Evolutionary conservation across 2,113 vertebrate species (phyloP).

Genomic region (Eclectus roratus): DNA sequence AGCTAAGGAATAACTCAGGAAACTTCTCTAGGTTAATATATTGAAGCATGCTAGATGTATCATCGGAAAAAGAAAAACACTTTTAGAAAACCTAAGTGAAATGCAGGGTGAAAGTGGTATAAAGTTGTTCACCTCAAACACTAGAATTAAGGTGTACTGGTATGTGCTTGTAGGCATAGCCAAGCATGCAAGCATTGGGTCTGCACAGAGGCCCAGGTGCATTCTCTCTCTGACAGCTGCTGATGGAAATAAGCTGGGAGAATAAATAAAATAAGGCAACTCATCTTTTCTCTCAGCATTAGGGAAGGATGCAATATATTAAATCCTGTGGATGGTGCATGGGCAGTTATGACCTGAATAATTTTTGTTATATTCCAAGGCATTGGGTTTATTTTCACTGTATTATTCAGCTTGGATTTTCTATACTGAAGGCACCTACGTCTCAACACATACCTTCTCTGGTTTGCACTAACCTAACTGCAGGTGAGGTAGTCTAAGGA

Average conservation of each 20-base stretch:
- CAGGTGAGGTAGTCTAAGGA: neutral
- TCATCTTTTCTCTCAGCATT: neutral
- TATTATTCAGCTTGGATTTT: neutral
- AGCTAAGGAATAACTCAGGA: neutral
- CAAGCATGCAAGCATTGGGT: neutral
- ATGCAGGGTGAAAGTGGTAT: neutral
- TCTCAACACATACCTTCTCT: neutral
- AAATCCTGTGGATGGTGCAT: neutral
- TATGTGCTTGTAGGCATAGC: neutral
- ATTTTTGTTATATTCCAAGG: neutral
- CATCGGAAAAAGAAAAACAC: neutral
- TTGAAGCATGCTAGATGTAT: neutral
- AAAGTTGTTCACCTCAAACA: neutral
- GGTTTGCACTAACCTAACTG: neutral
- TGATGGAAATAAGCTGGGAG: neutral
- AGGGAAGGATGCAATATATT: neutral
- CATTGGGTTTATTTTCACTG: neutral
- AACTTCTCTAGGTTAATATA: neutral
- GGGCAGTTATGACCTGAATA: neutral
- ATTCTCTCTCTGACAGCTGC: neutral
- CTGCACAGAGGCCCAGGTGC: too few species aligned
- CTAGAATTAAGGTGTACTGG: neutral
- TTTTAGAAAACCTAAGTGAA: neutral
- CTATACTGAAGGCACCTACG: neutral
- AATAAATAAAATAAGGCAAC: neutral